Evolutionary conservation across 1,140 invertebrate genomes (phyloP).

Genomic region (Neotoxoptera formosana): DNA sequence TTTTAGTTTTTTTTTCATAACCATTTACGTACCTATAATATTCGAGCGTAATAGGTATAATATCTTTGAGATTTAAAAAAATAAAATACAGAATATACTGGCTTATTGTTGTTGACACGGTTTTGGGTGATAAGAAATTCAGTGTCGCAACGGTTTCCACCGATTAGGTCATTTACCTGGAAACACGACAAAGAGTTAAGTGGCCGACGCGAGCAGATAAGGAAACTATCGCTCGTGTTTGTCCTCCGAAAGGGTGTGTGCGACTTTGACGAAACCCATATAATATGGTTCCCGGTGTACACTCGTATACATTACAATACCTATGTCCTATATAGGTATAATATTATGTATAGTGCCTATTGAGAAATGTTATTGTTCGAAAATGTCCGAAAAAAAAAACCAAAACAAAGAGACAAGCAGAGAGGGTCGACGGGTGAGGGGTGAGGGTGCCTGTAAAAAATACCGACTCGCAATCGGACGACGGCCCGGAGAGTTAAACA

Average conservation of each 20-base stretch:
- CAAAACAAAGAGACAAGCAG: not conserved
- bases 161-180: constrained; percentile 50
- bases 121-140: constrained; percentile 4
- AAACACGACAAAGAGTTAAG: constrained; percentile 38
- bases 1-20: not conserved
- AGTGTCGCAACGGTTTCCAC: constrained; percentile 46
- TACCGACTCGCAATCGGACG: not conserved
- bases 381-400: constrained; percentile 24
- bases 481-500: not conserved
- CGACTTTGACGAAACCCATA: constrained; percentile 1
- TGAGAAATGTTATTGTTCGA: not conserved
- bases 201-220: constrained; percentile 32
- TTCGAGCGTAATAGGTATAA: not conserved
- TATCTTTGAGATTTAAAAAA: not conserved
- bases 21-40: not conserved
- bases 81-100: not conserved
- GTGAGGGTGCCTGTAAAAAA: not conserved
- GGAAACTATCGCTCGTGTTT: constrained; percentile 27
- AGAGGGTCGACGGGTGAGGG: not conserved
- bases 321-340: not conserved
- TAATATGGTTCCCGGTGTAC: not conserved
- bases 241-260: constrained; percentile 40
- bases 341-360: not conserved
- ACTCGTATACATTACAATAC: not conserved
- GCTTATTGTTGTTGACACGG: constrained; percentile 38